Evolutionary conservation across 2,888 invertebrate genomes (phyloP), one percentile per base, ranked within the genome.

Genomic region (Caenorhabditis sp.): DNA sequence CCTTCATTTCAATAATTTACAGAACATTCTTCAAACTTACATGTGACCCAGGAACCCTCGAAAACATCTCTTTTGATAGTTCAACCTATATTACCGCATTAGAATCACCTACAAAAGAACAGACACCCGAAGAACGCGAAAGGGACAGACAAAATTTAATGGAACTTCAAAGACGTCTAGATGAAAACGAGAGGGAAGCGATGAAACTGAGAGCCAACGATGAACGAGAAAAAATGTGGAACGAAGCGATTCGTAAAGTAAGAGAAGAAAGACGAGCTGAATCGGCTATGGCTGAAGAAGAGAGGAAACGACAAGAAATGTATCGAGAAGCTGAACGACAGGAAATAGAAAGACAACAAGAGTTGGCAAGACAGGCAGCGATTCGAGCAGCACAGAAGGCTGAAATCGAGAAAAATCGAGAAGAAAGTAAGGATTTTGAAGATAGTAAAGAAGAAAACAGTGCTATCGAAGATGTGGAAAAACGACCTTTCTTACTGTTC

Each of bases 1-100:
- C n/a, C n/a, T n/a, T n/a, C n/a, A n/a, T n/a, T n/a, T n/a, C n/a
- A n/a, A n/a, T n/a, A n/a, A n/a, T n/a, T 53, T 62, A 26, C 61
- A 62, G 62, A 54, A 21, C 19, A 36, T 26, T 8, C 24, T 24
- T n/a, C 23, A 63, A 63, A 17, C 50, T 63, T 31, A n/a, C 49
- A 0, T 12, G 57, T 26, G 58, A 31, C 3, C 19, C 58, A 12
- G 26, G 5, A 36, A 64, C 58, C 19, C 2, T 27, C 19, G 43
- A 54, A 23, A 62, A 58, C 6, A 62, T 61, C 23, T 57, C 55
- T 4, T 66, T 70, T 23, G 66, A 72, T 24, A n/a, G 36, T 2
- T 53, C 71, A 0, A 64, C 67, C 6, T 72, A 66, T 51, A 58
- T 72, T 17, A 72, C 71, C 8, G 71, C 71, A 8, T 51, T 72